Evolutionary conservation across 2,113 vertebrate species (phyloP), one percentile per base, ranked within the genome.

Genomic region (Paratilapia polleni): DNA sequence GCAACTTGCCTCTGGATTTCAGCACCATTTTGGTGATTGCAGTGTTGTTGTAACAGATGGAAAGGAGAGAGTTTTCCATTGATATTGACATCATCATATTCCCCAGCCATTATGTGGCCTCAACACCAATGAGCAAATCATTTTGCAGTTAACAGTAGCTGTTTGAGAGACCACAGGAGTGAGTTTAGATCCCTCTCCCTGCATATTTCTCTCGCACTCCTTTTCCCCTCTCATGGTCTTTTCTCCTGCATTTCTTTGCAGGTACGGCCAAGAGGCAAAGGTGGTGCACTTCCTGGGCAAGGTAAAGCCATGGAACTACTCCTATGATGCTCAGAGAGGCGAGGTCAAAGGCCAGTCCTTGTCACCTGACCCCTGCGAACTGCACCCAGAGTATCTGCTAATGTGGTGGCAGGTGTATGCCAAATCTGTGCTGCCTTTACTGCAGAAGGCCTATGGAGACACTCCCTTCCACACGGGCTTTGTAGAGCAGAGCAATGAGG

Each of bases 241-340:
- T n/a, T 49, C 43, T 19, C 41, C 31, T 54, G 36, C 28, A 36
- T 34, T 13, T 74, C 28, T 70, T 17, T 28, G 58, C 87, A 99
- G 98, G 90, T 99, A 98, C 81, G 98, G 98, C 76, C 95, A 82
- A 34, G 93, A 95, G 54, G 97, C 98, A 52, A 99, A 98, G 94
- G 98, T 99, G 60, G 97, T 98, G 78, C 98, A 99, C 92, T 99
- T 99, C 92, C 94, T 99, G 94, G 98, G 98, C 61, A 96, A 93
- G 81, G 87, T 94, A 78, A 99, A 99, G 90, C 98, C 98, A 0
- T 99, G 98, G 98, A 96, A 96, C 94, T 98, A 97, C 34, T 91
- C 96, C 0, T 99, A 98, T 1, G 95, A 98, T 66, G 85, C 95
- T 63, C 95, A 96, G 93, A 96, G 94, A 64, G 96, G 96, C 70